Evolutionary conservation across 2,888 invertebrate genomes (phyloP), one percentile per base, ranked within the genome.

Genomic region (Euspilapteryx auroguttella): DNA sequence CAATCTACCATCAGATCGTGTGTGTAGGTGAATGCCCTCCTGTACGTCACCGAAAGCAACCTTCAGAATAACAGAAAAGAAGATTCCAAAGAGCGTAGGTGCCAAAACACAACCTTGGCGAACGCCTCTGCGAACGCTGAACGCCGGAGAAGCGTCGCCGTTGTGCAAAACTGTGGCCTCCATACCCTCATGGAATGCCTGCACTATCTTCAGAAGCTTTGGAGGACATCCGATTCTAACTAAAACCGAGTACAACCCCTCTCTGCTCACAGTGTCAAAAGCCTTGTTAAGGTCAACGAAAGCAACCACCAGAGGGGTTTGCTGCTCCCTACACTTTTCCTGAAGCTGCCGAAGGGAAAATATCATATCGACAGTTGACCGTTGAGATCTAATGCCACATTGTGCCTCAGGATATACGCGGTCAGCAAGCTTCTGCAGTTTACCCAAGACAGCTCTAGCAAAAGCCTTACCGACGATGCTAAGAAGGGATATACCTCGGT

Each of bases 351-450:
- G 31, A 10, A 25, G 10, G 12, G 33, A 28, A 12, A 38, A 35
- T 6, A 38, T 35, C 32, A 34, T 33, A 7, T 34, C 33, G 8
- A 10, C n/a, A n/a, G n/a, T n/a, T n/a, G n/a, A n/a, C n/a, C n/a
- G n/a, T n/a, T n/a, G n/a, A n/a, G n/a, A n/a, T 2, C 34, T 21
- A 24, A 38, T 36, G 2, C 34, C 32, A 21, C 35, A 36, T 11
- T 34, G 34, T 1, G n/a, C n/a, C n/a, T n/a, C n/a, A n/a, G n/a
- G n/a, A n/a, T n/a, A n/a, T n/a, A n/a, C n/a, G n/a, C n/a, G n/a
- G n/a, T n/a, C n/a, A n/a, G n/a, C n/a, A n/a, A n/a, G n/a, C n/a
- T n/a, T n/a, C n/a, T n/a, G n/a, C 4, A 36, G 21, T 15, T 11
- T 32, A 3, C 3, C 10, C 4, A 35, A 29, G 22, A 32, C 11